These are phyloP conservation scores for Cydia splendana DNA, from an alignment of 1,140 invertebrate species.

Conservation along the genomic window DNA sequence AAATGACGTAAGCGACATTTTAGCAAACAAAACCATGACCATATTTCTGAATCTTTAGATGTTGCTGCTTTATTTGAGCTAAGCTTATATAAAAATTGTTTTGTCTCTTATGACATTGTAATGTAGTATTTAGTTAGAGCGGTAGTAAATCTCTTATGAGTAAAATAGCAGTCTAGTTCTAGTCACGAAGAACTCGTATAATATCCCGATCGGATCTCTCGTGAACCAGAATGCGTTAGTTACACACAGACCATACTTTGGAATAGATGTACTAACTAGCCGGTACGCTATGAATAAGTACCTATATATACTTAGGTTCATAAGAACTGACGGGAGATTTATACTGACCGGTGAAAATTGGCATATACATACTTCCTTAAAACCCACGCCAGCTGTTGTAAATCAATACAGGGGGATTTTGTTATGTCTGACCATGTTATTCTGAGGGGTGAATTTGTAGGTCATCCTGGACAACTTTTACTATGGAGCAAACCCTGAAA, in stretches of 20 bases:
- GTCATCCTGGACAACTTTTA: too few relatives aligned
- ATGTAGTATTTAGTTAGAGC: not conserved
- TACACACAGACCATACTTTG: not conserved
- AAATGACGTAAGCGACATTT: not conserved
- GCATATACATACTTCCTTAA: too few relatives aligned
- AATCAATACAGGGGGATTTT: too few relatives aligned
- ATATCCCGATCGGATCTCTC: slow-evolving; percentile 21
- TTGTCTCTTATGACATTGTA: not conserved
- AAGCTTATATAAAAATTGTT: not conserved
- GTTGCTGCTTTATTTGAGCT: not conserved
- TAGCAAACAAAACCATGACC: not conserved
- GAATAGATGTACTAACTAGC: too few relatives aligned
- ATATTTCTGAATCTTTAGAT: not conserved
- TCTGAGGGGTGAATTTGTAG: too few relatives aligned
- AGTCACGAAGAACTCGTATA: slow-evolving; percentile 9
- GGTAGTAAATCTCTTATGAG: slow-evolving; percentile 5
- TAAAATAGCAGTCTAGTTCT: not conserved
- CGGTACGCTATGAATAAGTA: too few relatives aligned
- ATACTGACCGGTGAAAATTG: too few relatives aligned
- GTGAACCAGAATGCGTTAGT: slow-evolving; percentile 11
- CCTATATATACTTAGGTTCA: too few relatives aligned
- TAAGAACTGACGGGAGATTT: too few relatives aligned
- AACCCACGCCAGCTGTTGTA: too few relatives aligned
- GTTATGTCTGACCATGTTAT: too few relatives aligned
- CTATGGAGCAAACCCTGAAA: too few relatives aligned